A percentile compares a stretch with the other conserved stretches of the same genome.
These are phyloP conservation scores for Wiebesia pumilae DNA, from an alignment of 1,140 invertebrate genomes.

Conservation along the genomic window DNA sequence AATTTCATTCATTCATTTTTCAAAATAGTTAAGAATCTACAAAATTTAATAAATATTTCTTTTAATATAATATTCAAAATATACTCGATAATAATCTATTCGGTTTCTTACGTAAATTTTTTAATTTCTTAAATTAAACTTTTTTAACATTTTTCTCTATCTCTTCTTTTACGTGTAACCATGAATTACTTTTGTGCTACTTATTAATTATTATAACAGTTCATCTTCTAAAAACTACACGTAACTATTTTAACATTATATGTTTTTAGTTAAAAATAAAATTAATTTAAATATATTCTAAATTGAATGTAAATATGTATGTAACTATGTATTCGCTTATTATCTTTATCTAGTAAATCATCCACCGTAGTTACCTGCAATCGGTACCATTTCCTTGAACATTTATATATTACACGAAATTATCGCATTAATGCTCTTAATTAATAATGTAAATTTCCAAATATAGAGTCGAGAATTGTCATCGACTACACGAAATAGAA, in stretches of 20 bases:
- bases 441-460: constrained; percentile 44
- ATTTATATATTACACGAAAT: not conserved
- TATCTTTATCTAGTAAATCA: constrained; percentile 1
- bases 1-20: no score
- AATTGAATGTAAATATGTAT: not conserved
- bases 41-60: no score
- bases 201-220: not conserved
- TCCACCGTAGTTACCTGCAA: not conserved
- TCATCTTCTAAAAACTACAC: no score
- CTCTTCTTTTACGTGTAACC: no score
- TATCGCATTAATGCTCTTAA: not conserved
- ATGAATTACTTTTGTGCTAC: no score
- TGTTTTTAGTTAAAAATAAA: not conserved
- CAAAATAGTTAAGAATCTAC: no score
- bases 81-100: not conserved
- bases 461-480: not conserved
- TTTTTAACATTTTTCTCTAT: no score
- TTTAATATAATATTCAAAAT: not conserved
- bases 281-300: not conserved
- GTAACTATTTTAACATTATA: not conserved
- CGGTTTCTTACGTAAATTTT: not conserved
- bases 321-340: not conserved
- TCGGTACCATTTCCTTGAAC: not conserved
- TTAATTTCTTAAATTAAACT: not conserved
- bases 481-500: no score